These are phyloP conservation scores for Gortyna flavago DNA, from an alignment of 2,888 invertebrate species.

Conservation along the genomic window DNA sequence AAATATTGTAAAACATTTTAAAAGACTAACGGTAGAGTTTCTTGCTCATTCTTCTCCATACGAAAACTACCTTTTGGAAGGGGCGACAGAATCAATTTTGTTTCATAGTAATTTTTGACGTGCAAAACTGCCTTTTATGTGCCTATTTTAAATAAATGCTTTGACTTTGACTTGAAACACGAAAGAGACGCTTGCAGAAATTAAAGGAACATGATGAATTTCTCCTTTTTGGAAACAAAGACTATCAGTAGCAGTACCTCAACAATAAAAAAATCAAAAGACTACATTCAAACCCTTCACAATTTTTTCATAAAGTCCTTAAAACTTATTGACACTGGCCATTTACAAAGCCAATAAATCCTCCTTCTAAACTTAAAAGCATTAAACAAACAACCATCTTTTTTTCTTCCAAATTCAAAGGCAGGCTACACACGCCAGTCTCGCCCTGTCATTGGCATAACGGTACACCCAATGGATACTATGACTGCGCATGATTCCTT, in stretches of 20 bases:
- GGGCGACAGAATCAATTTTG: too few relatives aligned
- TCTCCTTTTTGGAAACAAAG: background rate
- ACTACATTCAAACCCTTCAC: background rate
- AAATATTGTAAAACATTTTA: too few relatives aligned
- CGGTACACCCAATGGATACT: conserved; percentile 83
- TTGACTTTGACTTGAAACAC: too few relatives aligned
- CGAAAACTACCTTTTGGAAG: too few relatives aligned
- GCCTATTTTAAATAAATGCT: too few relatives aligned
- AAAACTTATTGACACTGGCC: conserved; percentile 12
- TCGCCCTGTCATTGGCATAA: conserved; percentile 82
- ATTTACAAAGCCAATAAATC: conserved; percentile 25
- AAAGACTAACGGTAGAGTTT: too few relatives aligned
- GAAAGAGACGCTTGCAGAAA: background rate
- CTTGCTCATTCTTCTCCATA: too few relatives aligned
- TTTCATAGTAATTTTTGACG: too few relatives aligned
- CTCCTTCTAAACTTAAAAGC: conserved; percentile 37
- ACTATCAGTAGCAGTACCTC: background rate
- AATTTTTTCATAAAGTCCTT: background rate
- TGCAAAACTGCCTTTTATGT: too few relatives aligned
- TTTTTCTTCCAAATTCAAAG: conserved; percentile 38
- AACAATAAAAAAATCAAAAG: background rate
- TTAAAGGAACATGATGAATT: background rate
- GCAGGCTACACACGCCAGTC: conserved; percentile 36
- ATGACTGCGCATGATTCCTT: conserved; percentile 86
- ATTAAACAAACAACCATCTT: conserved; percentile 28